Conservation (phyloP, 2,888 invertebrate genomes). For the Didymodactylos carnosus region DNA sequence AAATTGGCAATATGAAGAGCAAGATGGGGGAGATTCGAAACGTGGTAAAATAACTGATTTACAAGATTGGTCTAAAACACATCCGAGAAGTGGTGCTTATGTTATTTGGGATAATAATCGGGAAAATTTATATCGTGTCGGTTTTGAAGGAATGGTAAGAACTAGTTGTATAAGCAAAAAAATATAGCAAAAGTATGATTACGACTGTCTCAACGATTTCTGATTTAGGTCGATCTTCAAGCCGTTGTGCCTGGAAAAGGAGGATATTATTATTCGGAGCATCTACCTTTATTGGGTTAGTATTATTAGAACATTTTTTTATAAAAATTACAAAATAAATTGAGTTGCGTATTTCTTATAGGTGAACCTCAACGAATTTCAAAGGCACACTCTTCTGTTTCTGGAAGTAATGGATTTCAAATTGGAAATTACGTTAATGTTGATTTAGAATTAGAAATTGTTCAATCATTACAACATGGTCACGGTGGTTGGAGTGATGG, state of each 20-base stretch:
- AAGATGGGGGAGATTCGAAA: conserved; percentile 71
- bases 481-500: conserved; percentile 92
- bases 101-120: conserved; percentile 94
- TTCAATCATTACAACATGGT: conserved; percentile 79
- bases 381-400: no score
- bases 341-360: conserved; percentile 18
- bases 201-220: no score
- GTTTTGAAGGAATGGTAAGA: conserved; percentile 73
- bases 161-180: neutral
- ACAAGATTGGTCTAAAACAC: conserved; percentile 91
- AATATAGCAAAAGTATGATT: conserved; percentile 12
- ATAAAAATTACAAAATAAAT: no score
- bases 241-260: conserved; percentile 91
- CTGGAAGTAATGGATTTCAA: no score
- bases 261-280: conserved; percentile 81
- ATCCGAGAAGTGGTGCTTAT: conserved; percentile 65
- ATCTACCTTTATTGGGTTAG: conserved; percentile 65
- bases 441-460: conserved; percentile 80
- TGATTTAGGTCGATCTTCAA: conserved; percentile 53
- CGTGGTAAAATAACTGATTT: neutral
- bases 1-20: conserved; percentile 98
- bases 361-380: no score
- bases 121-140: conserved; percentile 85
- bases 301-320: conserved; percentile 17
- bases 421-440: conserved; percentile 52